phyloP scores from a whole-genome alignment of 2,113 vertebrate genomes.

The Noctilio leporinus region DNA sequence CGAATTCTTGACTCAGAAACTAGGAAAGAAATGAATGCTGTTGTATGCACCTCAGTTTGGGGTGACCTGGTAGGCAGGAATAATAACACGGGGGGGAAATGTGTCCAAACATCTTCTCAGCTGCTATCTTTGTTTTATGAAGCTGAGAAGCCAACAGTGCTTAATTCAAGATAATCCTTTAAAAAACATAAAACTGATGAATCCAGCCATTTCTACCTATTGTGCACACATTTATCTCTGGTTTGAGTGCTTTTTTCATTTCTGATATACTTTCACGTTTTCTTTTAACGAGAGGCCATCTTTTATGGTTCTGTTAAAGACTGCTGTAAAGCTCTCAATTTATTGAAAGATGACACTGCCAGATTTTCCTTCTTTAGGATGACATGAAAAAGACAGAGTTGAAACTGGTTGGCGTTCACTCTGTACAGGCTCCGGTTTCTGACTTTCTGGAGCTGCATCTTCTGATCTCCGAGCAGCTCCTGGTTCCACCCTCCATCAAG shows the following conservation, averaged over 20 bases:
- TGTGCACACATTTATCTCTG: background rate
- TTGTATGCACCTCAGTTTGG: background rate
- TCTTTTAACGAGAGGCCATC: background rate
- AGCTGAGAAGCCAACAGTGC: background rate
- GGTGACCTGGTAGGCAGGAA: background rate
- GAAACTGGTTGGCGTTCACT: background rate
- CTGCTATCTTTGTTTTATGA: background rate
- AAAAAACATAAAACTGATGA: slow-evolving; percentile 15
- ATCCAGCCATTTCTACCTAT: background rate
- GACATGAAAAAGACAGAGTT: background rate
- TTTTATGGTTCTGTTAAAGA: background rate
- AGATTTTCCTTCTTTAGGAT: background rate
- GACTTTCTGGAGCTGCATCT: background rate
- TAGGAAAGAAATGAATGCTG: background rate
- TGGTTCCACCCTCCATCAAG: background rate
- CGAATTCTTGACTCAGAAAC: background rate
- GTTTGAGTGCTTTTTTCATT: background rate
- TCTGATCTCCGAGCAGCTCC: background rate
- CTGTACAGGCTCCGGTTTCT: background rate
- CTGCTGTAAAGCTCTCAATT: background rate
- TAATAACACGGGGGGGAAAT: background rate
- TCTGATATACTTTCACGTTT: background rate
- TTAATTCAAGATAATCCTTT: background rate
- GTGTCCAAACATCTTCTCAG: background rate
- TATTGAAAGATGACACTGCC: background rate